Evolutionary conservation across 1,140 invertebrate genomes (phyloP).

Genomic region (Hylaeus anthracinus): DNA sequence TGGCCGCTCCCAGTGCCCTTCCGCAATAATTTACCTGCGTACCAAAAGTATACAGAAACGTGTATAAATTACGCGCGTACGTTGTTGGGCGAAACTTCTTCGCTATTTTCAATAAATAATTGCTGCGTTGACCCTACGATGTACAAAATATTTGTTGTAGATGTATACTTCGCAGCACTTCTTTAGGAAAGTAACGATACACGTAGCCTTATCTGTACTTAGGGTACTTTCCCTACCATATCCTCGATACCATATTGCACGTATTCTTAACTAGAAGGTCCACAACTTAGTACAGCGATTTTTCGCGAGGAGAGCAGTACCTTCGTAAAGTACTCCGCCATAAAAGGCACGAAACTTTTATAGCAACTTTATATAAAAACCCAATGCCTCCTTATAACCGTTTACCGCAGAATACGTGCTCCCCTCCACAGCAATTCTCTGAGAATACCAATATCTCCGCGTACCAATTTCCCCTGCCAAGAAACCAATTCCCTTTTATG

Average conservation of each 20-base stretch:
- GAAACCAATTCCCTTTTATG: background rate
- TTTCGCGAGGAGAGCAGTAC: background rate
- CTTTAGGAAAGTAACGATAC: no score
- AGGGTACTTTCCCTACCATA: background rate
- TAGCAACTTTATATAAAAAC: background rate
- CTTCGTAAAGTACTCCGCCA: background rate
- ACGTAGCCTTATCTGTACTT: background rate
- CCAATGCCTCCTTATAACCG: background rate
- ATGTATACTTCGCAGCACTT: no score
- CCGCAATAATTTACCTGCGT: no score
- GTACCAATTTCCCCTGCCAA: background rate
- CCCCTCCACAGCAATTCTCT: background rate
- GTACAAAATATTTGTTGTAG: no score
- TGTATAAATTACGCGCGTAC: no score
- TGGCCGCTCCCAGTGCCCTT: no score
- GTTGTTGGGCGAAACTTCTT: no score
- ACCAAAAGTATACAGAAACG: no score
- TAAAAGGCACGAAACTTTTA: slow-evolving; percentile 17
- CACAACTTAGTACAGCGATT: background rate
- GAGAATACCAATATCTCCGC: slow-evolving; percentile 23
- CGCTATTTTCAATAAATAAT: no score
- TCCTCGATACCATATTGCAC: background rate
- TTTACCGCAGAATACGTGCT: background rate
- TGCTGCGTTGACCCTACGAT: no score
- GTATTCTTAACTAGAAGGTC: background rate